Evolutionary conservation across 2,888 invertebrate genomes (phyloP).

Genomic region (Hypomecis atomaria): DNA sequence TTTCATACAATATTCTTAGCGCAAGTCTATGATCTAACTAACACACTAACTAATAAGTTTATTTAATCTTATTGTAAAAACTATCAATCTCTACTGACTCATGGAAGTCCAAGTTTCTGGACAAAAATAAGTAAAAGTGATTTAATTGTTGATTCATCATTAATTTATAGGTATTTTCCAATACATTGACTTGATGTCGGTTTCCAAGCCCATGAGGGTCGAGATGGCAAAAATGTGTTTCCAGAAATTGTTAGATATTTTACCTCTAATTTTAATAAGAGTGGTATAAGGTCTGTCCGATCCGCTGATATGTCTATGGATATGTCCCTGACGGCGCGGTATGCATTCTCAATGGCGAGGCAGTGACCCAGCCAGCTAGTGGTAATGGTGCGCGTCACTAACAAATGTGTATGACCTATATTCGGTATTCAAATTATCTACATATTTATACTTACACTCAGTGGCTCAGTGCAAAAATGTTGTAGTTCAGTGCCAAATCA

Average conservation of each 20-base stretch:
- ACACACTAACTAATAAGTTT: no score
- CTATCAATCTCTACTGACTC: no score
- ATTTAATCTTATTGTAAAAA: no score
- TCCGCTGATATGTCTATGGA: constrained; percentile 6
- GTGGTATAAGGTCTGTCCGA: constrained; percentile 10
- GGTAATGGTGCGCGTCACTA: constrained; percentile 4
- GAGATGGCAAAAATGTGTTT: background rate
- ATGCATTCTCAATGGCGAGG: constrained; percentile 9
- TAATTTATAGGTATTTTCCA: background rate
- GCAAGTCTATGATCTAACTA: background rate
- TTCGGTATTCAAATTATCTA: background rate
- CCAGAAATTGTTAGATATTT: background rate
- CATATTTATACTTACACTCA: constrained; percentile 4
- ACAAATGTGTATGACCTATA: constrained; percentile 2
- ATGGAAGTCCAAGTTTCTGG: no score
- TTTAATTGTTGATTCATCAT: background rate
- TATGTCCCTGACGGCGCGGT: background rate
- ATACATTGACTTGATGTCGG: background rate
- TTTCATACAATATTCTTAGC: background rate
- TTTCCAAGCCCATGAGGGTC: background rate
- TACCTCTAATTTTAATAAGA: background rate
- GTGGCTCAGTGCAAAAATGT: background rate
- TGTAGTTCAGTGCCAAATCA: constrained; percentile 5
- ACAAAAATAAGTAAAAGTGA: no score
- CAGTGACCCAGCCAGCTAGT: constrained; percentile 8